Percentiles rank a stretch among this genome's conserved stretches.
These are phyloP conservation scores for Myotis yumanensis DNA, from an alignment of 2,113 vertebrate species.

Conservation along the genomic window DNA sequence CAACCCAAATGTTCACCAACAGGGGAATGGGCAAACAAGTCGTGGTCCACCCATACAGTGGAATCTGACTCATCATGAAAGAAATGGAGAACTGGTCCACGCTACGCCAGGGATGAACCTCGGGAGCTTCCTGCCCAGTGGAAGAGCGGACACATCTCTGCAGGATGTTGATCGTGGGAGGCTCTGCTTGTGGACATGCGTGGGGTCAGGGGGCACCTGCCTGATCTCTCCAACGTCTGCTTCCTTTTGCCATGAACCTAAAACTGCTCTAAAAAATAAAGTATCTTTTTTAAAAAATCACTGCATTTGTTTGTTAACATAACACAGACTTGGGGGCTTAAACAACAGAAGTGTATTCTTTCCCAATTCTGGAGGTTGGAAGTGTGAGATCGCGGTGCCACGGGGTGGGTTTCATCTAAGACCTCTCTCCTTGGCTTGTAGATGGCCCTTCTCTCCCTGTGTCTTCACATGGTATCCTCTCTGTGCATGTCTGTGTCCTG, in stretches of 20 bases:
- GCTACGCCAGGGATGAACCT: background rate
- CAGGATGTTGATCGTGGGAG: fast-evolving
- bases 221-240: background rate
- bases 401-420: too few species aligned
- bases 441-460: background rate
- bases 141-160: background rate
- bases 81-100: background rate
- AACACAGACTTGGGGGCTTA: background rate
- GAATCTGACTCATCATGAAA: background rate
- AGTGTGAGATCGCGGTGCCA: background rate
- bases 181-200: fast-evolving
- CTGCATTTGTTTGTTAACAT: background rate
- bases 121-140: background rate
- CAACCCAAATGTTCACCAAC: background rate
- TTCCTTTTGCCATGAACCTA: background rate
- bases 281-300: background rate
- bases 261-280: background rate
- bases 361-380: background rate
- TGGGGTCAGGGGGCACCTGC: fast-evolving
- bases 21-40: background rate
- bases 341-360: background rate
- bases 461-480: background rate
- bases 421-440: background rate
- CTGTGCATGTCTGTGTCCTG: background rate
- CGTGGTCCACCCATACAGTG: fast-evolving